Conservation (phyloP, 2,797 vertebrate genomes). For the Parauchenoglanis punctatus region DNA sequence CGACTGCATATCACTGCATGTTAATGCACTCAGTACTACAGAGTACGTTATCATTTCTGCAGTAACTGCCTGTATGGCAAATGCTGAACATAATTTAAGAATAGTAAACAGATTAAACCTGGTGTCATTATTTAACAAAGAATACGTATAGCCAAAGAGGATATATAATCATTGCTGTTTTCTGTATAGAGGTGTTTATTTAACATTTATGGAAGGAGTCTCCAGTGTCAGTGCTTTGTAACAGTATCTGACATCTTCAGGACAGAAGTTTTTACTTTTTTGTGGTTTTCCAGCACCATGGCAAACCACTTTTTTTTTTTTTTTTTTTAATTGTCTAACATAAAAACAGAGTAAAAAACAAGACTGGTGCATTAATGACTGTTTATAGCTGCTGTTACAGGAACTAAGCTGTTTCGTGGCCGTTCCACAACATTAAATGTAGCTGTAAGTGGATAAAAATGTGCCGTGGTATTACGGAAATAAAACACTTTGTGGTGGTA, state of each 20-base stretch:
- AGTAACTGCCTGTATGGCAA: not conserved
- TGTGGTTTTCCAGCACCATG: not conserved
- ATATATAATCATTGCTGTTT: not conserved
- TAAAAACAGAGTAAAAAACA: not conserved
- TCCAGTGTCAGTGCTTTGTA: not conserved
- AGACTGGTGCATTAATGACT: not conserved
- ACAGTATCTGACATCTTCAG: not conserved
- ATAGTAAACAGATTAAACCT: not conserved
- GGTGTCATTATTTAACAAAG: not conserved
- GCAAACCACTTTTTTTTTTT: too few species aligned
- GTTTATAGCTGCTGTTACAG: not conserved
- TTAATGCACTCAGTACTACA: not conserved
- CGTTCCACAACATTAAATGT: not conserved
- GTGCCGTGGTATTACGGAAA: not conserved
- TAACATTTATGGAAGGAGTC: not conserved
- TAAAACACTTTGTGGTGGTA: not conserved
- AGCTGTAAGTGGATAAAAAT: not conserved
- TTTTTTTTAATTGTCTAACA: not conserved
- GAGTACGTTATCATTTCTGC: not conserved
- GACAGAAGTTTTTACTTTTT: not conserved
- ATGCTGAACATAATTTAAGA: not conserved
- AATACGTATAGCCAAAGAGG: not conserved
- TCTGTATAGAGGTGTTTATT: not conserved
- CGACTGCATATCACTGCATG: not conserved
- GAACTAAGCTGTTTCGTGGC: not conserved